Percentiles rank a stretch among this genome's conserved stretches.
These are phyloP conservation scores for cattle (Bos taurus) DNA, from an alignment of 2,113 vertebrate species.

Conservation along the genomic window ARS-UCD2.0 NC_037357.1:100267001-100267500, in stretches of 20 bases:
- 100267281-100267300: not conserved
- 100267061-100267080: not conserved
- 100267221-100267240: accelerated
- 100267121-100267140: not conserved
- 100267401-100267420: not conserved
- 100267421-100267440: not conserved
- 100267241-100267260: not conserved
- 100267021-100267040: not conserved
- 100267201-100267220: not conserved
- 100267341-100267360: not conserved
- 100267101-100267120: not conserved
- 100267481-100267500: not conserved
- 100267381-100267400: not conserved
- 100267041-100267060: accelerated
- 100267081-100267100: not conserved
- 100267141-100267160: not conserved
- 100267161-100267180: not conserved
- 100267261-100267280: not conserved
- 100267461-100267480: not conserved
- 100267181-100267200: not conserved
- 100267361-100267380: not conserved
- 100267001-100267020: not conserved
- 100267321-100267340: not conserved
- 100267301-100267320: not conserved
- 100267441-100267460: not conserved